Conservation (phyloP, 2,797 vertebrate genomes). For the Muscicapa comitata region DNA sequence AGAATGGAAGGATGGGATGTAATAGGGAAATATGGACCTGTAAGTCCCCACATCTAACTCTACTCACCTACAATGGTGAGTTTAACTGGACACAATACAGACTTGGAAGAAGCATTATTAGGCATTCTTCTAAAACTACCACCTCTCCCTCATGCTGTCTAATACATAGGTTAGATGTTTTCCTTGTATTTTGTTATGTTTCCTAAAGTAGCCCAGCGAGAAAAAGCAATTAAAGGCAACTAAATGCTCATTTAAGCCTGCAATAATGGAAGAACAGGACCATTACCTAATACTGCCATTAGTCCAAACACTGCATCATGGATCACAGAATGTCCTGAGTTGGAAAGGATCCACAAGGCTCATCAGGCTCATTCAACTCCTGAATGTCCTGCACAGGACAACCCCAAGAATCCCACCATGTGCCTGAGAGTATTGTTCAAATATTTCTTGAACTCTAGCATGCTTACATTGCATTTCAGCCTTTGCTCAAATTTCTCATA, state of each 20-base stretch:
- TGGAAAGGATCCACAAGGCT: background rate
- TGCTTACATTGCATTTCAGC: background rate
- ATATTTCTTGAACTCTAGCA: background rate
- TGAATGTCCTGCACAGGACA: background rate
- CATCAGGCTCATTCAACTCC: background rate
- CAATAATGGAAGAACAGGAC: background rate
- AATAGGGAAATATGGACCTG: background rate
- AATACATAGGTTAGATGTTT: background rate
- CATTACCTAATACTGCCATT: background rate
- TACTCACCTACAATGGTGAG: background rate
- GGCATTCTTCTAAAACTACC: background rate
- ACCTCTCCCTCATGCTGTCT: background rate
- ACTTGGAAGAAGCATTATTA: background rate
- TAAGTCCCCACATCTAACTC: background rate
- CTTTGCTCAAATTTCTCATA: background rate
- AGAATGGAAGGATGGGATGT: background rate
- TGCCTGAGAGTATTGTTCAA: background rate
- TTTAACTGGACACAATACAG: background rate
- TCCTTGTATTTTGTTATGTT: background rate
- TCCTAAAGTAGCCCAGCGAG: background rate
- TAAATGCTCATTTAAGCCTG: background rate
- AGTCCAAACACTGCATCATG: background rate
- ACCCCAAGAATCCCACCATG: background rate
- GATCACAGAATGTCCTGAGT: background rate
- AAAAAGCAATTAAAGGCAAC: constrained; percentile 13